Conservation (phyloP, 2,888 invertebrate species). For the Timandra comae region DNA sequence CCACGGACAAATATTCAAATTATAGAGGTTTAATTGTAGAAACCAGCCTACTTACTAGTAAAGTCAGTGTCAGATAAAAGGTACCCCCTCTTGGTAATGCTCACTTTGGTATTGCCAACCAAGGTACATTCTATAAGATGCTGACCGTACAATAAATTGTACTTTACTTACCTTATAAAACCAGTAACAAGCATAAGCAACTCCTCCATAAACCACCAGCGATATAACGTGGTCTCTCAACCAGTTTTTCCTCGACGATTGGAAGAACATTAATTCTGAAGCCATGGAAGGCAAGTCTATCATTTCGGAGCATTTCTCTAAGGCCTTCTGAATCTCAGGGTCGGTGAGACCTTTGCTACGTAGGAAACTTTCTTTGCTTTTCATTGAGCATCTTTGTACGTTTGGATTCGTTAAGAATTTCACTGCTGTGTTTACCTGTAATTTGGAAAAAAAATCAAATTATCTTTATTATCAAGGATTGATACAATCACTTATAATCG, state of each 20-base stretch:
- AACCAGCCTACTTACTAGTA: too few relatives aligned
- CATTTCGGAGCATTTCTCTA: conserved; percentile 78
- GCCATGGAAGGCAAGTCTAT: conserved; percentile 55
- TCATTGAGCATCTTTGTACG: conserved; percentile 84
- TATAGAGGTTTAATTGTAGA: too few relatives aligned
- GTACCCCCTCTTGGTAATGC: too few relatives aligned
- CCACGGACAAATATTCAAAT: too few relatives aligned
- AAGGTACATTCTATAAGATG: too few relatives aligned
- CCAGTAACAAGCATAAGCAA: conserved; percentile 86
- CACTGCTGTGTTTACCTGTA: conserved; percentile 88
- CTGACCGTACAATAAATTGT: too few relatives aligned
- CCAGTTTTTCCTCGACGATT: conserved; percentile 52
- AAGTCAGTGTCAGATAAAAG: too few relatives aligned
- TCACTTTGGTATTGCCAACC: too few relatives aligned
- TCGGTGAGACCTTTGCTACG: conserved; percentile 86
- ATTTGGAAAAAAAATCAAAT: too few relatives aligned
- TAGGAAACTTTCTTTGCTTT: conserved; percentile 87
- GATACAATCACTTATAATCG: too few relatives aligned
- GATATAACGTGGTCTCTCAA: conserved; percentile 84
- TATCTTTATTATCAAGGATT: too few relatives aligned
- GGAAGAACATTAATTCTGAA: conserved; percentile 61
- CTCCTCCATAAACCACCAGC: conserved; percentile 84
- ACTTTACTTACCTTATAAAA: conserved; percentile 87
- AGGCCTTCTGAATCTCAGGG: conserved; percentile 84
- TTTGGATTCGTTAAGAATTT: conserved; percentile 92